Percentiles rank a stretch among this genome's conserved stretches.
These are phyloP conservation scores for Netelia inedita DNA, from an alignment of 2,888 invertebrate genomes.

Conservation along the genomic window DNA sequence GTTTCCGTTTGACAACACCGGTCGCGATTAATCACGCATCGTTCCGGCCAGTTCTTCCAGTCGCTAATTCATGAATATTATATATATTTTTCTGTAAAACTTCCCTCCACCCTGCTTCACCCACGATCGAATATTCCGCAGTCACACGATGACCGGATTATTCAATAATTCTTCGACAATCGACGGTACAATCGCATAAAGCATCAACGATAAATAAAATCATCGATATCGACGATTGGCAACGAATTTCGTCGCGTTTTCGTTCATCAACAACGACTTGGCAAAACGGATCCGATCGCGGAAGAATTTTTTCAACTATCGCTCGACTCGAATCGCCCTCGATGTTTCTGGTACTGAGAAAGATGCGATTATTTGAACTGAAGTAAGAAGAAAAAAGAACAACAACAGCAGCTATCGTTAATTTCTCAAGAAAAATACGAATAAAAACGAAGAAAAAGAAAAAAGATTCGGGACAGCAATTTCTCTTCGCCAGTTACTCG, in stretches of 20 bases:
- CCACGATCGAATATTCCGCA: constrained; percentile 32
- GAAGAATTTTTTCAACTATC: constrained; percentile 18
- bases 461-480: constrained; percentile 16
- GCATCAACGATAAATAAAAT: constrained; percentile 29
- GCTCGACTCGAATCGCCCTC: constrained; percentile 31
- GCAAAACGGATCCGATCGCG: constrained; percentile 39
- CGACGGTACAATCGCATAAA: constrained; percentile 52
- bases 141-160: constrained; percentile 3
- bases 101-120: background rate
- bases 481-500: constrained; percentile 44
- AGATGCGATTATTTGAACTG: background rate
- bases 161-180: constrained; percentile 67
- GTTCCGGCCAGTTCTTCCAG: constrained; percentile 64
- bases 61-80: constrained; percentile 40
- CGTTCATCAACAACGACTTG: background rate
- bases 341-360: constrained; percentile 49
- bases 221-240: background rate
- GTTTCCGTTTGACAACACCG: constrained; percentile 47
- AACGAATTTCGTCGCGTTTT: background rate
- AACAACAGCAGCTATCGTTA: constrained; percentile 32
- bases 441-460: too few species aligned
- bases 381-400: constrained; percentile 32
- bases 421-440: constrained; percentile 32
- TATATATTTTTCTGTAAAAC: constrained; percentile 65
- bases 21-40: constrained; percentile 62